Conservation (phyloP, 1,140 invertebrate genomes). For the Antheraea mylitta region DNA sequence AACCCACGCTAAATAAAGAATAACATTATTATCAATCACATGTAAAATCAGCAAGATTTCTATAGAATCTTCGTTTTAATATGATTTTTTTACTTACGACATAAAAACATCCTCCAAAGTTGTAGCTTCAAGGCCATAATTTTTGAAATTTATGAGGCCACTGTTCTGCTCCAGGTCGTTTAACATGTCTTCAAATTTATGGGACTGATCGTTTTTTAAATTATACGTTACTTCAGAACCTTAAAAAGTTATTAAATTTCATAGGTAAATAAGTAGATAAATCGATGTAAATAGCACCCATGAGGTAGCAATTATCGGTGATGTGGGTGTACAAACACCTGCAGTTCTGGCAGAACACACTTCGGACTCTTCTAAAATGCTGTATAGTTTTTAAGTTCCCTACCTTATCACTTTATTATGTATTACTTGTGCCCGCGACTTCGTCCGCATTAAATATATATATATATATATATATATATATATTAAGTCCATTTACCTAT, state of each 20-base stretch:
- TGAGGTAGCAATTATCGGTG: too few relatives aligned
- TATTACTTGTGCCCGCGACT: too few relatives aligned
- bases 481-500: too few relatives aligned
- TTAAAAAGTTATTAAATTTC: conserved; percentile 17
- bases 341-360: too few relatives aligned
- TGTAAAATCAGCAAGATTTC: not conserved
- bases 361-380: too few relatives aligned
- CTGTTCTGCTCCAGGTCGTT: conserved; percentile 83
- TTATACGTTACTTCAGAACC: conserved; percentile 79
- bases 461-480: too few relatives aligned
- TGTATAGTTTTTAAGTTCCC: too few relatives aligned
- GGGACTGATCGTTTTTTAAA: conserved; percentile 66
- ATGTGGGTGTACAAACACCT: too few relatives aligned
- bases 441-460: too few relatives aligned
- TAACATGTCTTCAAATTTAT: conserved; percentile 81
- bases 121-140: conserved; percentile 84
- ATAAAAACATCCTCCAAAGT: conserved; percentile 94
- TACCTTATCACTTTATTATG: too few relatives aligned
- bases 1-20: conserved; percentile 21
- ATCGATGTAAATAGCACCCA: too few relatives aligned
- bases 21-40: not conserved
- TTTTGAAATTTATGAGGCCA: conserved; percentile 82
- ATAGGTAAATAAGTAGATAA: too few relatives aligned
- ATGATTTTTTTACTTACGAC: conserved; percentile 79
- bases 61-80: not conserved